Percentiles rank a stretch among this genome's conserved stretches.
Evolutionary conservation across 2,888 invertebrate genomes (phyloP).

Genomic region (Crossocerus cetratus): DNA sequence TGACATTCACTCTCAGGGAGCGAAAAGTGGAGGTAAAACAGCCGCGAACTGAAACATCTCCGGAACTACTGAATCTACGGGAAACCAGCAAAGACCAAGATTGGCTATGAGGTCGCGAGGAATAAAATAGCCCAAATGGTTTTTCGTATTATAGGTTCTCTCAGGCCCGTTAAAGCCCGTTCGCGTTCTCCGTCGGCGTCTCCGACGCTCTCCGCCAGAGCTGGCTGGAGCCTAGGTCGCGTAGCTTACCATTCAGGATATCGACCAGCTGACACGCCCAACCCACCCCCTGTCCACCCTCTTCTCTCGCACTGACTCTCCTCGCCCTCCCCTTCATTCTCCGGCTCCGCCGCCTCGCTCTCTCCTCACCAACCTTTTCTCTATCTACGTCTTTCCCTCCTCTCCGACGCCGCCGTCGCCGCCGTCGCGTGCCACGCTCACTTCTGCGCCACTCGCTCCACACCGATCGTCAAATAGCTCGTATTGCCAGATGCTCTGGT

Average conservation of each 20-base stretch:
- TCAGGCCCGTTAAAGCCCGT: conserved; percentile 4
- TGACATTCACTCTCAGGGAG: too few species aligned
- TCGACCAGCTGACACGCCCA: conserved; percentile 73
- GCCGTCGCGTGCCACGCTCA: background rate
- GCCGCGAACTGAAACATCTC: too few species aligned
- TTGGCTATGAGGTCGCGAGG: too few species aligned
- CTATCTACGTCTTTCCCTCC: conserved; percentile 9
- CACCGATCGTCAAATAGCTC: conserved; percentile 56
- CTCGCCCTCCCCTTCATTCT: conserved; percentile 14
- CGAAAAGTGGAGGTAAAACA: too few species aligned
- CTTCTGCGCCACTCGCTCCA: conserved; percentile 30
- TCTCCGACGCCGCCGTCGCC: background rate
- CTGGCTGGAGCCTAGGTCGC: conserved; percentile 57
- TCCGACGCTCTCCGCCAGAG: conserved; percentile 4
- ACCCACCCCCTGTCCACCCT: conserved; percentile 46
- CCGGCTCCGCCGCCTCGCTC: background rate
- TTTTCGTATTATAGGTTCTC: conserved; percentile 11
- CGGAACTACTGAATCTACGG: too few species aligned
- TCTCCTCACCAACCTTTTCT: background rate
- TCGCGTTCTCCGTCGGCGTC: too few species aligned
- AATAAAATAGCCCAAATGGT: too few species aligned
- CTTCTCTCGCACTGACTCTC: conserved; percentile 12
- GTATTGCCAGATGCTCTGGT: conserved; percentile 50
- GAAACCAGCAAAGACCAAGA: too few species aligned
- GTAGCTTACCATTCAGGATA: conserved; percentile 70